These are phyloP conservation scores for Cyaniris semiargus DNA, from an alignment of 2,888 invertebrate species.

Conservation along the genomic window DNA sequence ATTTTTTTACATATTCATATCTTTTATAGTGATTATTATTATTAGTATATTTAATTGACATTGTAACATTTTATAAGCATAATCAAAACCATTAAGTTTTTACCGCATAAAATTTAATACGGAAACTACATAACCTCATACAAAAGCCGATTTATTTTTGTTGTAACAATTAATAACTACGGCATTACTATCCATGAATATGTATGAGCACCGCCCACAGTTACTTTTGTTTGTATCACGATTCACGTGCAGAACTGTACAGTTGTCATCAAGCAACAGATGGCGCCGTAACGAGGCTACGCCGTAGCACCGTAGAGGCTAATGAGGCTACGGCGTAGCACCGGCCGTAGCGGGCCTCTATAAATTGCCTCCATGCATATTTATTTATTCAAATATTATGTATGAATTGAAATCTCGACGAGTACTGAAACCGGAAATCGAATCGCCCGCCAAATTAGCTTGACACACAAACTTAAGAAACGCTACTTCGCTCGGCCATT, in stretches of 20 bases:
- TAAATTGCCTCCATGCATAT: conserved; percentile 81
- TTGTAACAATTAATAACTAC: background rate
- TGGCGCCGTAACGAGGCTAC: conserved; percentile 55
- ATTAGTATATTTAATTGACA: no score
- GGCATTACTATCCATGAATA: conserved; percentile 16
- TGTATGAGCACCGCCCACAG: background rate
- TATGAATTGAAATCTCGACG: conserved; percentile 78
- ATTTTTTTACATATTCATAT: no score
- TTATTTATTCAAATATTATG: conserved; percentile 79
- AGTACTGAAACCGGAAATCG: conserved; percentile 75
- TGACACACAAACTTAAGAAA: conserved; percentile 53
- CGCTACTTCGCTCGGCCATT: conserved; percentile 48
- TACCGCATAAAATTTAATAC: no score
- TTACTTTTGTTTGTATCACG: conserved; percentile 20
- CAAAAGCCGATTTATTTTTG: background rate
- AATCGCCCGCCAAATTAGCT: conserved; percentile 71
- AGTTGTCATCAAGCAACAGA: conserved; percentile 49
- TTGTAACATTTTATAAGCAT: no score
- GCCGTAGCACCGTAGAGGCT: conserved; percentile 49
- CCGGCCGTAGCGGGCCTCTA: conserved; percentile 63
- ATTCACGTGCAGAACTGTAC: conserved; percentile 17
- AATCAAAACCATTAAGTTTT: no score
- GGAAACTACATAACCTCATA: background rate
- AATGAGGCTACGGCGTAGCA: conserved; percentile 62
- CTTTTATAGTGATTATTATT: no score